Evolutionary conservation across 2,888 invertebrate genomes (phyloP).

Genomic region (Cataglyphis rosenhaueri): DNA sequence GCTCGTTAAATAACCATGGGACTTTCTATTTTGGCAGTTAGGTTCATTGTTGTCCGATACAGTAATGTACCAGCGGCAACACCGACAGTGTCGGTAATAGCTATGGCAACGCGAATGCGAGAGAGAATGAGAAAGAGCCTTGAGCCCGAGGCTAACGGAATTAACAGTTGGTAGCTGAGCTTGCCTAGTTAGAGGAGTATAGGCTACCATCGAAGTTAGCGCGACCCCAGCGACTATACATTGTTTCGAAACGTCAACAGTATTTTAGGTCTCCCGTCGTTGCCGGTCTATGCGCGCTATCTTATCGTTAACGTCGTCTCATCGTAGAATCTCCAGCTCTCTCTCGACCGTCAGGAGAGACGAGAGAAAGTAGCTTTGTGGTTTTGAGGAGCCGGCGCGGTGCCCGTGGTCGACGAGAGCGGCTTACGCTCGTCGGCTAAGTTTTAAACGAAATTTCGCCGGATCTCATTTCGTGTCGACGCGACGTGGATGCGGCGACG

Average conservation of each 20-base stretch:
- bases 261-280: constrained; percentile 77
- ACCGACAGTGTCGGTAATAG: constrained; percentile 50
- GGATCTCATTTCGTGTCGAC: constrained; percentile 78
- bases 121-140: constrained; percentile 32
- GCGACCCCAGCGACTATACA: constrained; percentile 73
- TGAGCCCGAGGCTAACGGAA: constrained; percentile 75
- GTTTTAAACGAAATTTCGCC: constrained; percentile 81
- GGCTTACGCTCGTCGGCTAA: constrained; percentile 68
- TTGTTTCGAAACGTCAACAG: constrained; percentile 81
- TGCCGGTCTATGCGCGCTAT: constrained; percentile 43
- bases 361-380: constrained; percentile 79
- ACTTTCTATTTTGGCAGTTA: constrained; percentile 76
- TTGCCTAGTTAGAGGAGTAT: constrained; percentile 81
- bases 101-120: not conserved
- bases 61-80: constrained; percentile 45
- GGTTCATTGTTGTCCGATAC: constrained; percentile 74
- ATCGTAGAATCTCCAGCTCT: constrained; percentile 65
- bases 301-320: constrained; percentile 21
- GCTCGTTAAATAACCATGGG: constrained; percentile 79
- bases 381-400: constrained; percentile 62
- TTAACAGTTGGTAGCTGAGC: constrained; percentile 80
- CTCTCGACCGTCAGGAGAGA: constrained; percentile 62
- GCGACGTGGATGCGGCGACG: constrained; percentile 62
- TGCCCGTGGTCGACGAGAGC: constrained; percentile 39
- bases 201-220: constrained; percentile 81